phyloP scores from a whole-genome alignment of 1,140 invertebrate species.

The Lethocerus indicus region DNA sequence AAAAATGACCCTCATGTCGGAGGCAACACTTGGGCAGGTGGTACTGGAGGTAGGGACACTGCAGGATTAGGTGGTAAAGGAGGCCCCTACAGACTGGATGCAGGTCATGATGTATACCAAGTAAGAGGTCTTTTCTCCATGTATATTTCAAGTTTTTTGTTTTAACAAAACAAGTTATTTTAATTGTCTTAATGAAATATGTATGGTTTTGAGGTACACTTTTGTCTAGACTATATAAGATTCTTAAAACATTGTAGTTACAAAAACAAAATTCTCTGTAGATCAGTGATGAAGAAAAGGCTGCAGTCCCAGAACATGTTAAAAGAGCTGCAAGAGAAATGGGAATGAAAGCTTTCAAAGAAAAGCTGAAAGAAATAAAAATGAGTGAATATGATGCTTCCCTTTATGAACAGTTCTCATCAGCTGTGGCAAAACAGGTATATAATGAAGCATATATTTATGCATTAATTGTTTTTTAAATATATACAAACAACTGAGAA shows the following conservation, averaged over 20 bases:
- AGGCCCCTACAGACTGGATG: slow-evolving; percentile 80
- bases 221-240: too few relatives aligned
- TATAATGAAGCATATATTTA: slow-evolving; percentile 6
- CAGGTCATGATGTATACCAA: slow-evolving; percentile 82
- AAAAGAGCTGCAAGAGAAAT: slow-evolving; percentile 81
- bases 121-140: too few relatives aligned
- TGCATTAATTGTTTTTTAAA: neutral
- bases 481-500: too few relatives aligned
- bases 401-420: slow-evolving; percentile 66
- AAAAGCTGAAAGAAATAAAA: slow-evolving; percentile 76
- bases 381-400: slow-evolving; percentile 91
- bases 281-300: slow-evolving; percentile 77
- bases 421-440: slow-evolving; percentile 60
- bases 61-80: slow-evolving; percentile 88
- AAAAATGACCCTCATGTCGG: slow-evolving; percentile 84
- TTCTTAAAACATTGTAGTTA: too few relatives aligned
- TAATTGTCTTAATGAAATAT: too few relatives aligned
- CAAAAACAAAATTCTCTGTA: too few relatives aligned
- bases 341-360: slow-evolving; percentile 75
- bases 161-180: too few relatives aligned
- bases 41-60: slow-evolving; percentile 79
- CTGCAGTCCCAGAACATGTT: slow-evolving; percentile 75
- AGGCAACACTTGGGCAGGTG: slow-evolving; percentile 92
- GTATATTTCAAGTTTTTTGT: too few relatives aligned
- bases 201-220: too few relatives aligned